phyloP scores from a whole-genome alignment of 2,797 vertebrate species.

The Nasua narica region DNA sequence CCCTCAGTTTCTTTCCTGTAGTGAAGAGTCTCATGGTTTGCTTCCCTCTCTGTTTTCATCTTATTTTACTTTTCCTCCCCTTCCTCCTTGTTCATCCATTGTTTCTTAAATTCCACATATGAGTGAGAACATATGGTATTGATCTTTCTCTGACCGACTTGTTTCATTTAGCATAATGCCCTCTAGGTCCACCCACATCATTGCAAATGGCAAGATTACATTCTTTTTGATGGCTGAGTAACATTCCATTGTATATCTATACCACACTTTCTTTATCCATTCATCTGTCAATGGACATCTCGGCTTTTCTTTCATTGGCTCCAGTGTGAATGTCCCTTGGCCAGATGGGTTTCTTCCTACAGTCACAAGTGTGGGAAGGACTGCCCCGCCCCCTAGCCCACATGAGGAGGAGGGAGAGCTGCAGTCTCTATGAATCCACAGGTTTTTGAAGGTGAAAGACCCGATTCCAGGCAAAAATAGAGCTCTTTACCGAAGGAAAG shows the following conservation, averaged over 20 bases:
- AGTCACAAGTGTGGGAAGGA: too few relatives aligned
- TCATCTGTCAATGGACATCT: neutral
- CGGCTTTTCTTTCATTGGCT: neutral
- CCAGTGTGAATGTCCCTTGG: neutral
- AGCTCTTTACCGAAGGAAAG: neutral
- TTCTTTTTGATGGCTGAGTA: neutral
- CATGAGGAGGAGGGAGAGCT: neutral
- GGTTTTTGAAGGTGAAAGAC: neutral
- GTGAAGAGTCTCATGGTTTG: neutral
- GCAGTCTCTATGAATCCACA: neutral
- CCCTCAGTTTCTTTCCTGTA: neutral
- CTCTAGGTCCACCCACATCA: neutral
- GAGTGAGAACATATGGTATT: neutral
- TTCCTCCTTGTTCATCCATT: neutral
- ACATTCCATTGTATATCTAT: neutral
- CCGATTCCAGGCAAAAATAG: neutral
- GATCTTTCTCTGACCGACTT: neutral
- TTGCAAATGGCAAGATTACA: neutral
- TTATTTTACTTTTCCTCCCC: neutral
- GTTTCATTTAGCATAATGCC: neutral
- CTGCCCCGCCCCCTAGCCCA: accelerated
- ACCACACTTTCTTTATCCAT: neutral
- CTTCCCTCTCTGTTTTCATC: neutral
- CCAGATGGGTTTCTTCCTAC: neutral
- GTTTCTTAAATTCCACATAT: neutral